Base-by-base conservation (phyloP, 1,140 invertebrate genomes). In the Copidosoma floridanum region DNA sequence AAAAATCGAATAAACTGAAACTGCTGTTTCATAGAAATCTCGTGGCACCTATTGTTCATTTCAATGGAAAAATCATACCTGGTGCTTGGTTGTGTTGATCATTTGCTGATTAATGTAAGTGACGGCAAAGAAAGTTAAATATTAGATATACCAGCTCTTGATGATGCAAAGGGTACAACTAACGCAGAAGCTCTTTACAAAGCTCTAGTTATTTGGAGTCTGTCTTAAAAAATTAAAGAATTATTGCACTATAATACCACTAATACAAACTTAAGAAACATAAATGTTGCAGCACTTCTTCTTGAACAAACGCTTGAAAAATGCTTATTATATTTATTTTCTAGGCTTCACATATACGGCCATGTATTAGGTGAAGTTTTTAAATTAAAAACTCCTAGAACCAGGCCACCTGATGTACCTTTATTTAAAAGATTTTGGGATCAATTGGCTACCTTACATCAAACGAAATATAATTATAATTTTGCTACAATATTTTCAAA, bases 381-480 rank as follows among this genome's bases (percentile, higher is more conserved):
- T 54, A 21, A 41, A 41, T 2, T 20, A 52, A 59, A 65, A 51
- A 54, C 72, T 21, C 65, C 63, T 26, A 50, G 43, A 20, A 70
- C 71, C 11, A 62, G 57, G 52, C 70, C 68, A 24, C 68, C 71
- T 56, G 65, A 71, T 48, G 67, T 74, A 41, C 44, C 40, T 44
- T 43, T 74, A 21, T 73, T 75, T 50, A 71, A 73, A 66, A 66
- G 59, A 11, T 74, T 73, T 68, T 63, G 67, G 46, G 59, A 64
- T 21, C 3, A 4, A 18, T 74, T 69, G 68, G 41, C 44, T 32
- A 51, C 16, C 23, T 63, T 72, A 21, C 54, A 73, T 52, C 54
- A 68, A 66, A 61, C 37, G 5, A 64, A 40, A 40, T 64, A 41
- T 41, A 53, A 62, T 51, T 18, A 32, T n/a, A 54, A 51, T 38